A percentile compares a stretch with the other conserved stretches of the same genome.
These are phyloP conservation scores for Engraulis encrasicolus DNA, from an alignment of 2,113 vertebrate genomes.

Conservation along the genomic window DNA sequence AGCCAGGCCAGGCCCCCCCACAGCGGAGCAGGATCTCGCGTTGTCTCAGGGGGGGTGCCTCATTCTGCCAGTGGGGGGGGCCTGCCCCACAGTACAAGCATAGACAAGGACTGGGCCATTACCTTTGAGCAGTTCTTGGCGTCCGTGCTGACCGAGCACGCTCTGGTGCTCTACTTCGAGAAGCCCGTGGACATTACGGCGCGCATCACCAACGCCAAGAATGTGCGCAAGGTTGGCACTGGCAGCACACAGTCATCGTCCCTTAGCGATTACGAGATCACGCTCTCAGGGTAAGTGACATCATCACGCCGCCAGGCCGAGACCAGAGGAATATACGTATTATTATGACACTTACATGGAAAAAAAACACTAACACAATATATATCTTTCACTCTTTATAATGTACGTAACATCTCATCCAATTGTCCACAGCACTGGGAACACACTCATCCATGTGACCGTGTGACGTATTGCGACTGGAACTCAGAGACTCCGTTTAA, in stretches of 20 bases:
- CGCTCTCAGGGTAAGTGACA: slow-evolving; percentile 83
- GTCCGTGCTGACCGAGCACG: slow-evolving; percentile 92
- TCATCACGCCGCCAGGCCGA: neutral
- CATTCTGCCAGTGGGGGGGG: slow-evolving; percentile 51
- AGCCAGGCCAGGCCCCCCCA: slow-evolving; percentile 51
- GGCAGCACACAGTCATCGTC: slow-evolving; percentile 81
- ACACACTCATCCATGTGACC: neutral
- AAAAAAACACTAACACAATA: no score
- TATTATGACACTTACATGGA: no score
- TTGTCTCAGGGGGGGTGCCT: slow-evolving; percentile 52
- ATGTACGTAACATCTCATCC: neutral
- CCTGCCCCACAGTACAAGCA: slow-evolving; percentile 83
- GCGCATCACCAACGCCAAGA: slow-evolving; percentile 90
- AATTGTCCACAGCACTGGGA: neutral
- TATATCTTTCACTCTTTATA: no score
- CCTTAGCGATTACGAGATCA: slow-evolving; percentile 93
- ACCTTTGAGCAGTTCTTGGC: slow-evolving; percentile 97
- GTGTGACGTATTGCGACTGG: neutral
- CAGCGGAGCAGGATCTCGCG: slow-evolving; percentile 5
- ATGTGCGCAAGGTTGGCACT: slow-evolving; percentile 85
- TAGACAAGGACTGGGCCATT: slow-evolving; percentile 96
- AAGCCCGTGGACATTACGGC: slow-evolving; percentile 88
- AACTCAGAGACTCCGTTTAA: neutral
- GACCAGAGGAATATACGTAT: no score
- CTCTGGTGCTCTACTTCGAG: slow-evolving; percentile 93